Base-by-base conservation (phyloP, 2,888 invertebrate genomes). In the Noctua pronuba region DNA sequence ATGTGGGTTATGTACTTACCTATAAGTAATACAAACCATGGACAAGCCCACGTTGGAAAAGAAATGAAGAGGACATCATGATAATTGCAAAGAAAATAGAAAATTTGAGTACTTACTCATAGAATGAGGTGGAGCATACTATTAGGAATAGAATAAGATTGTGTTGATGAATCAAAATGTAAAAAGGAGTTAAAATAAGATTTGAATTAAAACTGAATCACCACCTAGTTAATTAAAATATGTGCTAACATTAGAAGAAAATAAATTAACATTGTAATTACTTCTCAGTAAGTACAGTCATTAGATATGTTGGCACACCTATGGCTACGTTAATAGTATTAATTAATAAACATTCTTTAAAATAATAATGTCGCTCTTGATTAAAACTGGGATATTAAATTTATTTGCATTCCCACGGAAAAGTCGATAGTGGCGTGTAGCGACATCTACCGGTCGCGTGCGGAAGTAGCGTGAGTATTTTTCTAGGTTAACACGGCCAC, bases 391-490 rank as follows among this genome's bases (percentile, higher is more conserved):
- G 16, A 70, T 65, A 73, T 69, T n/a, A n/a, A n/a, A n/a, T n/a
- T 77, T 80, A 75, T 78, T 80, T 58, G 72, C 69, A 80, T 80
- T 83, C 66, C 74, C 35, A 21, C 66, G 79, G 71, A 80, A 88
- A 88, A 86, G 82, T 88, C 88, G 88, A 88, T 88, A 86, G 90
- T 73, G 73, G 84, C 88, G 21, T 66, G 83, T 92, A 90, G 94
- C 93, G 95, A 91, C 95, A 94, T 92, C 95, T 95, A 86, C 84
- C 76, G 88, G 75, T 41, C 72, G 79, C 82, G 84, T 86, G 75
- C 82, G 80, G 88, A 90, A 85, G 85, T 72, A 74, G 73, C 75
- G 70, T 49, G 49, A 77, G 69, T 81, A 75, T 82, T 85, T 91
- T 91, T 91, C 87, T 91, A 92, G 92, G 93, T 92, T 92, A 93